phyloP scores from a whole-genome alignment of 2,888 invertebrate species.

The Ephialtes manifestator region DNA sequence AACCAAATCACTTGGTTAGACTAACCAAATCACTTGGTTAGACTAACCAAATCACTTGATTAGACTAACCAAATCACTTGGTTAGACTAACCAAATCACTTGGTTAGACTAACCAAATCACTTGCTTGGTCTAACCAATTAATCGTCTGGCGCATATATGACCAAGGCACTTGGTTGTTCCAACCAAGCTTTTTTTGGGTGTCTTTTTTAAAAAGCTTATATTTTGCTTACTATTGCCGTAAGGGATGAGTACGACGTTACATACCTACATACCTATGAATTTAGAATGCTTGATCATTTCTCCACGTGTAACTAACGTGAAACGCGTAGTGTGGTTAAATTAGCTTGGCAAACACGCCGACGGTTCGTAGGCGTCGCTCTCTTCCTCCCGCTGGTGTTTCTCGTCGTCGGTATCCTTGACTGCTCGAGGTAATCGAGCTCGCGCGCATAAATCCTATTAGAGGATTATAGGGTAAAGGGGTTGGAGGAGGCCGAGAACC shows the following conservation, averaged over 20 bases:
- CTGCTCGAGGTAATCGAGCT: constrained; percentile 84
- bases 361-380: constrained; percentile 69
- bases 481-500: constrained; percentile 61
- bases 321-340: constrained; percentile 68
- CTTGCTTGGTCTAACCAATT: too few species aligned
- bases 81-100: too few species aligned
- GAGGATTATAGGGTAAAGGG: constrained; percentile 82
- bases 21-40: too few species aligned
- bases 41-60: too few species aligned
- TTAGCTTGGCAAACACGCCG: constrained; percentile 68
- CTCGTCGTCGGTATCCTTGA: constrained; percentile 80
- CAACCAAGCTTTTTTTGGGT: too few species aligned
- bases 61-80: too few species aligned
- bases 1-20: too few species aligned
- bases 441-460: constrained; percentile 85
- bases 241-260: background rate
- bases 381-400: constrained; percentile 54
- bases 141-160: too few species aligned
- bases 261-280: constrained; percentile 9
- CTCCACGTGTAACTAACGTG: constrained; percentile 50
- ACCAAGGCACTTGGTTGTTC: too few species aligned
- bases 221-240: background rate
- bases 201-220: background rate
- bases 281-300: constrained; percentile 41
- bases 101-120: too few species aligned